Percentiles rank a stretch among this genome's conserved stretches.
phyloP scores from a whole-genome alignment of 2,888 invertebrate species.

The Polymixis flavicincta region DNA sequence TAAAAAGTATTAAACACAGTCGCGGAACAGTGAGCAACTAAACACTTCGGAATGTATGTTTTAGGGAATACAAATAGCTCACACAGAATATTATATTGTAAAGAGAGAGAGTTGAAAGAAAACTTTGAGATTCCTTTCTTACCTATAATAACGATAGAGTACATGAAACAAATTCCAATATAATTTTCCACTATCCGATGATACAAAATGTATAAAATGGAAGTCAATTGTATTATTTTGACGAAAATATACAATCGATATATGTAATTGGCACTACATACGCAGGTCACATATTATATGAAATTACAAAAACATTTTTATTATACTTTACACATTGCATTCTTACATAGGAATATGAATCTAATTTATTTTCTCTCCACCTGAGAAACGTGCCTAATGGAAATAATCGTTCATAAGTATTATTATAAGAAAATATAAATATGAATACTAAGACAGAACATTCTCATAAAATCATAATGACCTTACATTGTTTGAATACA shows the following conservation, averaged over 20 bases:
- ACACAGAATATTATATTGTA: constrained; percentile 61
- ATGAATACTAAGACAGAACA: constrained; percentile 53
- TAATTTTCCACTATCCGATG: constrained; percentile 67
- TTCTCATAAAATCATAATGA: constrained; percentile 58
- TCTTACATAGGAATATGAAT: constrained; percentile 71
- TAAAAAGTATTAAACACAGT: constrained; percentile 73
- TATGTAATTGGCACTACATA: constrained; percentile 87
- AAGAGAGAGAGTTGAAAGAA: constrained; percentile 69
- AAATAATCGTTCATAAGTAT: constrained; percentile 66
- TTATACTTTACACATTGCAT: constrained; percentile 65
- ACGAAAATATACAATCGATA: constrained; percentile 78
- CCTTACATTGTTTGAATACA: constrained; percentile 63
- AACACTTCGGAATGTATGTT: constrained; percentile 86
- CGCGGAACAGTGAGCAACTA: constrained; percentile 79
- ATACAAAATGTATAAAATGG: constrained; percentile 74
- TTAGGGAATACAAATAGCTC: constrained; percentile 71
- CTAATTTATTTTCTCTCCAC: constrained; percentile 66
- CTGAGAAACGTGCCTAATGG: constrained; percentile 64
- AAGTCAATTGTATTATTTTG: constrained; percentile 60
- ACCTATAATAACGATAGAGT: constrained; percentile 65
- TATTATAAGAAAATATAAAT: constrained; percentile 46
- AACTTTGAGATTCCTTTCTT: constrained; percentile 76
- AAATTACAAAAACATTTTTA: constrained; percentile 82
- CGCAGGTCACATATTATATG: constrained; percentile 85
- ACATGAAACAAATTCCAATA: constrained; percentile 64